Base-by-base conservation (phyloP, 2,888 invertebrate genomes). In the Melangyna quadrimaculata region DNA sequence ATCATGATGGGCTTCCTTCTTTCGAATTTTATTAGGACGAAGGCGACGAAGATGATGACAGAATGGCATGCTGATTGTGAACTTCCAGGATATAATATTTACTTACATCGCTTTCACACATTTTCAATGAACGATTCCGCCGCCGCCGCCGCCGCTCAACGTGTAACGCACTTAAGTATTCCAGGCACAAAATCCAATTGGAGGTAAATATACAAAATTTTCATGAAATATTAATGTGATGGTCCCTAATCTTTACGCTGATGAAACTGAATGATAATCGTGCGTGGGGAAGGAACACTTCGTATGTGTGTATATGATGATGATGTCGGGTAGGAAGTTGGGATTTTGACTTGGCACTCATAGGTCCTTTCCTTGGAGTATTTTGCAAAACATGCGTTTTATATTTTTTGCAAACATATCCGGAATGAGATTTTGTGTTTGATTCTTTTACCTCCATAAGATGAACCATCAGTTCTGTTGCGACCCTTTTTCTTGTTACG, bases 131-230 rank as follows among this genome's bases (percentile, higher is more conserved):
- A 65, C 45, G 29, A 32, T 45, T 37, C 32, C 10, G 19, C 5
- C 32, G 32, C n/a, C 45, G 29, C 19, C 32, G 24, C 32, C 10
- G 19, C 5, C 32, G 32, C n/a, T 55, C 27, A 35, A 27, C 75
- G 35, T 48, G 29, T 29, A 17, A 55, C 61, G 40, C 81, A 87
- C 67, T 87, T 88, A 83, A 70, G 75, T 88, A 89, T 89, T 89
- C 89, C 87, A 75, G 87, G 80, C 89, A 89, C 89, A 89, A 83
- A 89, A 89, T 89, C 89, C 89, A 89, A 89, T 89, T 89, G 88
- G 88, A 88, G 89, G 88, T 88, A 88, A 89, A 89, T 88, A 89
- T 88, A 89, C 88, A 89, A 88, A 89, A 88, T 88, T 88, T 87
- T 88, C 88, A 89, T 89, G 88, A 88, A 89, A 89, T 89, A 89